These are phyloP conservation scores for Alectura lathami DNA, from an alignment of 2,113 vertebrate species.

Conservation along the genomic window DNA sequence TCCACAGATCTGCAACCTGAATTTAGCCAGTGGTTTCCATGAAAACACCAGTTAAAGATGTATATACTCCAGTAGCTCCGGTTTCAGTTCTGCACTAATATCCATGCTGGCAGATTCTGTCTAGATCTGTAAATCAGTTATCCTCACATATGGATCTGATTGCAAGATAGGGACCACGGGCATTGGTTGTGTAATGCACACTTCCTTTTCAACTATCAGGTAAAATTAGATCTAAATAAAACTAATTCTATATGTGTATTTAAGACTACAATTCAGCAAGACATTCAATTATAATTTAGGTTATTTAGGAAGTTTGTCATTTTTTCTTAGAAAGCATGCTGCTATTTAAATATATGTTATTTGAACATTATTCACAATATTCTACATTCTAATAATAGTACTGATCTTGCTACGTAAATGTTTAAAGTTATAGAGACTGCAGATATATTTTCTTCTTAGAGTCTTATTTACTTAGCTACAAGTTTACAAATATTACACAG, in stretches of 20 bases:
- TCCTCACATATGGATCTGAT: neutral
- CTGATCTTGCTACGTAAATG: neutral
- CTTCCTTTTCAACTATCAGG: neutral
- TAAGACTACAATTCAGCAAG: neutral
- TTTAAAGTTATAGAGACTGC: neutral
- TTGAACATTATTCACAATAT: neutral
- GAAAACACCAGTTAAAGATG: neutral
- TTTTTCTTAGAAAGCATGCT: neutral
- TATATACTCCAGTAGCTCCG: neutral
- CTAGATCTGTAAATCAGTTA: neutral
- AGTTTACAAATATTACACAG: neutral
- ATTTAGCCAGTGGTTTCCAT: neutral
- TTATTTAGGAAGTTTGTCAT: neutral
- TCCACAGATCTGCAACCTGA: neutral
- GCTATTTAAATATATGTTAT: neutral
- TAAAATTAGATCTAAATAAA: neutral
- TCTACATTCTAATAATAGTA: neutral
- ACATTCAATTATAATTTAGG: neutral
- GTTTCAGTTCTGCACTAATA: neutral
- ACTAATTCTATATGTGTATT: neutral
- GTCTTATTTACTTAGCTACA: neutral
- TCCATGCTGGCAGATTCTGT: neutral
- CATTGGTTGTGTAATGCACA: neutral
- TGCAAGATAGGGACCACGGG: neutral
- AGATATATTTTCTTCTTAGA: neutral